A percentile compares a stretch with the other conserved stretches of the same genome.
Evolutionary conservation across 2,113 vertebrate species (phyloP).

Genomic region (Corythornis cristatus): DNA sequence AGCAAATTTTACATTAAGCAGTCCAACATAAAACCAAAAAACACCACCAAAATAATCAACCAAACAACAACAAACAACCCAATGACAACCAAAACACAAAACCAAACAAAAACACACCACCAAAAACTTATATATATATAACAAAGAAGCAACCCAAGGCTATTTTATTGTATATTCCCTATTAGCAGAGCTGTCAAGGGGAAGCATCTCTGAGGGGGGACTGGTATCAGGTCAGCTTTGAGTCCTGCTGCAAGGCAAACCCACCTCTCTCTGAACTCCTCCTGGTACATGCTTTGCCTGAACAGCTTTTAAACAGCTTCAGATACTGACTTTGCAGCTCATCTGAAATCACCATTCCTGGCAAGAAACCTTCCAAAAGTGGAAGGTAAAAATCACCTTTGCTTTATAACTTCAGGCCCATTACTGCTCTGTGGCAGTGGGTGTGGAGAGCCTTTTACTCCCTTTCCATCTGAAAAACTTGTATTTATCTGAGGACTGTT

Average conservation of each 20-base stretch:
- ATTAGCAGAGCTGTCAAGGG: neutral
- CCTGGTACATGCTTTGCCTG: neutral
- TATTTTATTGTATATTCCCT: neutral
- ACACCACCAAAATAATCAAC: neutral
- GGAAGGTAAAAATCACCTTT: neutral
- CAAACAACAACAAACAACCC: neutral
- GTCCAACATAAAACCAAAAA: neutral
- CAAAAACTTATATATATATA: neutral
- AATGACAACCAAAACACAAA: neutral
- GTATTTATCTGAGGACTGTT: neutral
- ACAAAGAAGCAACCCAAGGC: neutral
- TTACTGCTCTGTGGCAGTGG: neutral
- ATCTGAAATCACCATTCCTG: neutral
- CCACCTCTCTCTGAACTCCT: neutral
- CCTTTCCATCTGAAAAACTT: neutral
- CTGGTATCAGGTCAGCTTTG: neutral
- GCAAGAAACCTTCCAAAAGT: neutral
- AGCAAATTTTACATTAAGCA: neutral
- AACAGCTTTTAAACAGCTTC: neutral
- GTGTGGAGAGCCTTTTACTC: neutral
- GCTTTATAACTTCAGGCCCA: neutral
- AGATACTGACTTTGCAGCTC: neutral
- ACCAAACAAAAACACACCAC: neutral
- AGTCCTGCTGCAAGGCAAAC: neutral
- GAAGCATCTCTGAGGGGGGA: neutral